These are phyloP conservation scores for Stictonetta naevosa DNA, from an alignment of 2,113 vertebrate genomes.

Conservation along the genomic window DNA sequence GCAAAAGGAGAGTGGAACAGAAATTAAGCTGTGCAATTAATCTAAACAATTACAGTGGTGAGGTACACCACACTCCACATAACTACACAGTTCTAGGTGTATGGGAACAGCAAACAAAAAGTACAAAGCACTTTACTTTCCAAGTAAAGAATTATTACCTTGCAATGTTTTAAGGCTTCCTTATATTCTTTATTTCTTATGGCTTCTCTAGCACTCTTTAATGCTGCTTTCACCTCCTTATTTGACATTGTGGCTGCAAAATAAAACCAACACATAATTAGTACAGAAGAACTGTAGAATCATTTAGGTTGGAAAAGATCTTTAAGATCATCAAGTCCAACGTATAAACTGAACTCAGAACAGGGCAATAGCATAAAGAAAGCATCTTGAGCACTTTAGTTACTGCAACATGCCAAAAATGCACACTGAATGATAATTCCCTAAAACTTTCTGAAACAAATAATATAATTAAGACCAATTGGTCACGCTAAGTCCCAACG, in stretches of 20 bases:
- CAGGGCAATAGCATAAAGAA: not conserved
- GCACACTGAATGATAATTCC: not conserved
- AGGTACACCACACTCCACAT: rapidly evolving
- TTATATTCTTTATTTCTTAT: constrained; percentile 98
- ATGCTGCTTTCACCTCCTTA: constrained; percentile 92
- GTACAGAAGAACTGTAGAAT: not conserved
- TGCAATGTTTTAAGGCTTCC: constrained; percentile 95
- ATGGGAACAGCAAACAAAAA: not conserved
- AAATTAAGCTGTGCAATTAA: not conserved
- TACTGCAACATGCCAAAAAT: rapidly evolving
- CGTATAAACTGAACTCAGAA: not conserved
- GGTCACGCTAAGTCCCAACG: rapidly evolving
- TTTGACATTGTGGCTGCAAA: constrained; percentile 82
- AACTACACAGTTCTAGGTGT: not conserved
- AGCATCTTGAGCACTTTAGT: not conserved
- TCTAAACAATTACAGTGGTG: not conserved
- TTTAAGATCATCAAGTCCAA: no score
- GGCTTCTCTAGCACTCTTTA: constrained; percentile 95
- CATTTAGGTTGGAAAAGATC: no score
- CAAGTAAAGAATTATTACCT: constrained; percentile 80
- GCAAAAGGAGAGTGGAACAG: not conserved
- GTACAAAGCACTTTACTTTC: not conserved
- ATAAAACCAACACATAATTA: not conserved
- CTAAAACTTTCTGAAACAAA: not conserved
- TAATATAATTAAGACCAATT: rapidly evolving